Conservation (phyloP, 1,140 invertebrate genomes). For the Orius laevigatus region DNA sequence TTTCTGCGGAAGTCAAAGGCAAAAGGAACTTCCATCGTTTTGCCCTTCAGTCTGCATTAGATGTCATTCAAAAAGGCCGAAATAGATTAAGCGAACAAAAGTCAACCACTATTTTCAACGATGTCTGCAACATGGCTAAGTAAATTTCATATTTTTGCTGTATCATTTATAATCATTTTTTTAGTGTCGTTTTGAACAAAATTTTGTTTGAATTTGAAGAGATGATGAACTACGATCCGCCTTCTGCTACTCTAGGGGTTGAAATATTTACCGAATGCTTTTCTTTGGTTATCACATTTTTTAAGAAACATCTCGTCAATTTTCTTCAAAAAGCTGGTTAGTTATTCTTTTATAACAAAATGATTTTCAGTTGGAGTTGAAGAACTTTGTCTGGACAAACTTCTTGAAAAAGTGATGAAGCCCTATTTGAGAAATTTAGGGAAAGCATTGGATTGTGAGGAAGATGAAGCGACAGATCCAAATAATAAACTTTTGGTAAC, state of each 20-base stretch:
- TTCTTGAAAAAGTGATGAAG: slow-evolving; percentile 9
- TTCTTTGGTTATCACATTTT: slow-evolving; percentile 15
- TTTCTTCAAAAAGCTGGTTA: slow-evolving; percentile 18
- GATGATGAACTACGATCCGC: slow-evolving; percentile 15
- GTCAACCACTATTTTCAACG: slow-evolving; percentile 1
- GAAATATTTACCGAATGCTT: slow-evolving; percentile 19
- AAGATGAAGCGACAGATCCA: slow-evolving; percentile 13
- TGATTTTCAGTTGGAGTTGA: not conserved
- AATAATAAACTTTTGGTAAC: slow-evolving; percentile 14
- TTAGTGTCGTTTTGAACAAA: no score
- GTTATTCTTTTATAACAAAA: not conserved
- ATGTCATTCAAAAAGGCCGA: slow-evolving; percentile 2
- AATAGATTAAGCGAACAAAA: slow-evolving; percentile 8
- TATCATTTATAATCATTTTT: no score
- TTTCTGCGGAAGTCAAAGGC: slow-evolving; percentile 1
- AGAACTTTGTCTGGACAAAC: slow-evolving; percentile 6
- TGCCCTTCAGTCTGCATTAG: slow-evolving; percentile 2
- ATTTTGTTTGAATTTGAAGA: slow-evolving; percentile 12
- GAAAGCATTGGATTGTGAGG: slow-evolving; percentile 13
- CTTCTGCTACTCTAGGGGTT: slow-evolving; percentile 13
- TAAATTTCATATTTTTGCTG: not conserved
- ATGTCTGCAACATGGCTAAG: slow-evolving; percentile 6
- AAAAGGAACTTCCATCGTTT: slow-evolving; percentile 4
- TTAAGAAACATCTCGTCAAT: slow-evolving; percentile 12
- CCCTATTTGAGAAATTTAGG: slow-evolving; percentile 8